These are phyloP conservation scores for Leptopilina boulardi DNA, from an alignment of 1,140 invertebrate species.

Conservation along the genomic window DNA sequence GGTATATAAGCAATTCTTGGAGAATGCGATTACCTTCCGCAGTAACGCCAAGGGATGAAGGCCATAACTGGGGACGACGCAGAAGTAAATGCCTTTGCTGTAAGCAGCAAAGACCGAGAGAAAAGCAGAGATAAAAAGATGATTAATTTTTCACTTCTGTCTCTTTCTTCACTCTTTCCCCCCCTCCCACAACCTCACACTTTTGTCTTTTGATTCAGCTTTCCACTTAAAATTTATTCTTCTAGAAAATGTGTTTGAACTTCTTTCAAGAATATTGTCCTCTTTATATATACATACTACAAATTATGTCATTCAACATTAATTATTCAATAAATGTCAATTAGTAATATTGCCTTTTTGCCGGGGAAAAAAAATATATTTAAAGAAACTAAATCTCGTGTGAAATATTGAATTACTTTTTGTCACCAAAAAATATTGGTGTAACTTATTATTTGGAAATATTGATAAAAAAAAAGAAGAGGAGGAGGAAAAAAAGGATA, in stretches of 20 bases:
- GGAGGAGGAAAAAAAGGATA: no score
- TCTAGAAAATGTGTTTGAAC: neutral
- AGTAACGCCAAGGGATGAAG: constrained; percentile 61
- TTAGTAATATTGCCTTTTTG: no score
- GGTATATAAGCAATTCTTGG: constrained; percentile 63
- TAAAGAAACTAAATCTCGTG: no score
- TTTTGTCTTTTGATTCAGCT: neutral
- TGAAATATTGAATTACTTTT: no score
- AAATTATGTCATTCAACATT: no score
- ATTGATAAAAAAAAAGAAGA: no score
- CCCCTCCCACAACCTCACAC: neutral
- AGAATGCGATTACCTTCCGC: constrained; percentile 64
- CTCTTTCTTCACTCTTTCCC: neutral
- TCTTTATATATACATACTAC: no score
- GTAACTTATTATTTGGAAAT: neutral
- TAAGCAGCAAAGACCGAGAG: constrained; percentile 45
- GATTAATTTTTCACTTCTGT: constrained; percentile 31
- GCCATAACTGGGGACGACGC: constrained; percentile 58
- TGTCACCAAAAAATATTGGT: neutral
- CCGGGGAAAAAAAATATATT: no score
- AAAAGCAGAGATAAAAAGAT: constrained; percentile 30
- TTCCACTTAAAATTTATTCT: neutral
- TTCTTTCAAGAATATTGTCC: neutral
- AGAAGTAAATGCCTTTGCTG: constrained; percentile 62
- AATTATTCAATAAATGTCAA: no score